phyloP scores from a whole-genome alignment of 2,797 vertebrate species.

The Smutsia temminckii region DNA sequence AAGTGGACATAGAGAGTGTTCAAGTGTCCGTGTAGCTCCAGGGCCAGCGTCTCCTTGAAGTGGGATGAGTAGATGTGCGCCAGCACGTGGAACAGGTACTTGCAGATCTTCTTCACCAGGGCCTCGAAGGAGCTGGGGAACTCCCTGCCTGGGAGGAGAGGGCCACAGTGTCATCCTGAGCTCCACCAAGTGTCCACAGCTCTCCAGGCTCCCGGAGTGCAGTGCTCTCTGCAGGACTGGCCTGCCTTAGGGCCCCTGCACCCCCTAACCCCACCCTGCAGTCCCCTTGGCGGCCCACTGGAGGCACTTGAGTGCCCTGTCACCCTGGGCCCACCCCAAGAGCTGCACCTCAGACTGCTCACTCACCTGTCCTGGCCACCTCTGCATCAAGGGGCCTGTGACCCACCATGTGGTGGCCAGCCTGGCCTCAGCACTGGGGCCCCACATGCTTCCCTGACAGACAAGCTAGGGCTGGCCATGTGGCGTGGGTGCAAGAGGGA shows the following conservation, averaged over 20 bases:
- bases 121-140: conserved; percentile 98
- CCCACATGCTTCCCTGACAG: not conserved
- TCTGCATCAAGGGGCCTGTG: not conserved
- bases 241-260: no score
- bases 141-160: conserved; percentile 91
- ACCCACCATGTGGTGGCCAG: not conserved
- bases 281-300: not conserved
- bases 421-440: not conserved
- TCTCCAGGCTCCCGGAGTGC: not conserved
- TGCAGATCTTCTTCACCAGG: conserved; percentile 98
- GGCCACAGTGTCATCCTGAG: not conserved
- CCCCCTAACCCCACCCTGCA: not conserved
- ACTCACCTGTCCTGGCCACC: not conserved
- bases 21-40: conserved; percentile 98
- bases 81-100: conserved; percentile 97
- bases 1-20: conserved; percentile 99
- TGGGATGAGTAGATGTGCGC: conserved; percentile 99
- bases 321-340: rapidly evolving
- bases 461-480: not conserved
- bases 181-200: rapidly evolving
- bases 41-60: conserved; percentile 97
- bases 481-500: not conserved
- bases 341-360: not conserved
- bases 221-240: not conserved
- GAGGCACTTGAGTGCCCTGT: rapidly evolving